A percentile compares a stretch with the other conserved stretches of the same genome.
Conservation (phyloP, 2,797 vertebrate genomes). For the Potorous gilbertii region DNA sequence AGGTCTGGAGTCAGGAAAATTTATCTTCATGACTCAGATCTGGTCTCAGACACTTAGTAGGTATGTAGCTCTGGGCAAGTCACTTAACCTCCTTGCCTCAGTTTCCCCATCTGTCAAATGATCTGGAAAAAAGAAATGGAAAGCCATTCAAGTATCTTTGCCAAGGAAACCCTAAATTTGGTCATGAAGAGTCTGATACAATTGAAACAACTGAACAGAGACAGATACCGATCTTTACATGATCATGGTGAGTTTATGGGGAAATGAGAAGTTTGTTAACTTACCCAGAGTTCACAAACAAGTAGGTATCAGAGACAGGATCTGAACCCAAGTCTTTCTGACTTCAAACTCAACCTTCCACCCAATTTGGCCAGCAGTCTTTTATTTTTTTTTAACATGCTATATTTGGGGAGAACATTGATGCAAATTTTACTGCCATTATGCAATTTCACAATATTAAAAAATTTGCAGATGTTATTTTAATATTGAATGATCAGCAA, state of each 20-base stretch:
- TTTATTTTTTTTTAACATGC: not conserved
- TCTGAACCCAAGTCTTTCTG: not conserved
- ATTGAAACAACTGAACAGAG: not conserved
- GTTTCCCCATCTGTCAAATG: not conserved
- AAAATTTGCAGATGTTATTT: conserved; percentile 17
- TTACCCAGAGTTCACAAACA: not conserved
- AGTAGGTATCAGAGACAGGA: not conserved
- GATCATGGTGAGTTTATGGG: not conserved
- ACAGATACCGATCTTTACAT: not conserved
- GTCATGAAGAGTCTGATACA: not conserved
- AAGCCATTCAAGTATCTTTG: not conserved
- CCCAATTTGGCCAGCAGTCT: too few species aligned
- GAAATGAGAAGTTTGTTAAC: not conserved
- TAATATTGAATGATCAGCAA: not conserved
- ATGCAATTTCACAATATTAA: conserved; percentile 10
- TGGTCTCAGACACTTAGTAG: not conserved
- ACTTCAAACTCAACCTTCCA: not conserved
- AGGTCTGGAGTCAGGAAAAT: not conserved
- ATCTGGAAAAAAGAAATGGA: not conserved
- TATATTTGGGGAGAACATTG: not conserved
- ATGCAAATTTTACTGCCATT: conserved; percentile 2
- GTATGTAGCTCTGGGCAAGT: not conserved
- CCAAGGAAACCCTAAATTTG: not conserved
- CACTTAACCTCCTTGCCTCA: not conserved
- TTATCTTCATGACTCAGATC: not conserved